Conservation (phyloP, 64 coral and sea anemone genomes). For the Actinia equina region DNA sequence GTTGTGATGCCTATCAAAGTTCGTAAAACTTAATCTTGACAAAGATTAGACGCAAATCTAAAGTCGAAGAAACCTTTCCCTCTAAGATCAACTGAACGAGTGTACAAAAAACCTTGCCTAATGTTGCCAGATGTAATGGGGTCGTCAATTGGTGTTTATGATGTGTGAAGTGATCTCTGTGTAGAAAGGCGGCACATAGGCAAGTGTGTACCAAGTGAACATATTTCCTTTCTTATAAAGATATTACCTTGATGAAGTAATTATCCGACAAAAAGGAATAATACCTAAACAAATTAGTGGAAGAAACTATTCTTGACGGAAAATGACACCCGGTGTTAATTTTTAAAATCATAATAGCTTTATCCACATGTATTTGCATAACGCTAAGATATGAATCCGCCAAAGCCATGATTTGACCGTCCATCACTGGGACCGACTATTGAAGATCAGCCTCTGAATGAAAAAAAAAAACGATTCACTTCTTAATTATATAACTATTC, state of each 20-base stretch:
- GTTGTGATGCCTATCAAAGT: not conserved
- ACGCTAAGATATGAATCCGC: not conserved
- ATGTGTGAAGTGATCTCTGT: slow-evolving; percentile 3
- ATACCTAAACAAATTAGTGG: slow-evolving; percentile 20
- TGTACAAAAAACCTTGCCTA: not conserved
- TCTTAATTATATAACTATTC: not conserved
- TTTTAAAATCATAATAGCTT: not conserved
- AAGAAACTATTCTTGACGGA: not conserved
- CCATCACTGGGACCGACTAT: not conserved
- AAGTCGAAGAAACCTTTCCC: not conserved
- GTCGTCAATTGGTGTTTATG: not conserved
- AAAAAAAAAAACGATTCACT: not conserved
- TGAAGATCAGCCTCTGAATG: not conserved
- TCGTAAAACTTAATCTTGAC: not conserved
- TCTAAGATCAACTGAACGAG: not conserved
- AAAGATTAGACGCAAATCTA: not conserved
- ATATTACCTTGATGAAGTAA: slow-evolving; percentile 7
- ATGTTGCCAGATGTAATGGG: not conserved
- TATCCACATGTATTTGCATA: slow-evolving; percentile 14
- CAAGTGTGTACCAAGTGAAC: not conserved
- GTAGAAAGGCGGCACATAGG: not conserved
- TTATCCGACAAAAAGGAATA: not conserved
- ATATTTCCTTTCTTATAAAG: slow-evolving; percentile 14
- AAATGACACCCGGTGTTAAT: slow-evolving; percentile 15
- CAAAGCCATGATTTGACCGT: not conserved